A percentile compares a stretch with the other conserved stretches of the same genome.
phyloP scores from a whole-genome alignment of 1,140 invertebrate species.

The Andricus grossulariae region DNA sequence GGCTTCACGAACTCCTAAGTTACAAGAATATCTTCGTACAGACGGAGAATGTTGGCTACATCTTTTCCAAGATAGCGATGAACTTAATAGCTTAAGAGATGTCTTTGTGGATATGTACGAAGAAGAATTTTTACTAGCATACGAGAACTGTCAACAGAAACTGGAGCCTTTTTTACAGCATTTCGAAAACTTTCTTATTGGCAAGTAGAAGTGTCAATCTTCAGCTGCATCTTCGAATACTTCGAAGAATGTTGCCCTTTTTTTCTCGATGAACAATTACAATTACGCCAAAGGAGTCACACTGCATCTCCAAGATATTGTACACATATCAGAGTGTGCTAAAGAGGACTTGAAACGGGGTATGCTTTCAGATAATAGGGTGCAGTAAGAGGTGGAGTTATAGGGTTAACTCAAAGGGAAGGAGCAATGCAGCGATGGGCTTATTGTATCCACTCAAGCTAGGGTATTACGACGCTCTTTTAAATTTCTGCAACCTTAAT shows the following conservation, averaged over 20 bases:
- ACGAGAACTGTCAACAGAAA: neutral
- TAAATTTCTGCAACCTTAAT: too few species aligned
- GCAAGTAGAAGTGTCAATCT: neutral
- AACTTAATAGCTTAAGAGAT: constrained; percentile 1
- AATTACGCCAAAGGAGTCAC: neutral
- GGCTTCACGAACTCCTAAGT: constrained; percentile 41
- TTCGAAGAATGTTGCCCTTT: neutral
- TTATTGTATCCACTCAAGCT: too few species aligned
- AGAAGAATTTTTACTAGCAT: neutral
- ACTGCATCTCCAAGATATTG: constrained; percentile 16
- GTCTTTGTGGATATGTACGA: constrained; percentile 20
- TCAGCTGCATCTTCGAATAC: neutral
- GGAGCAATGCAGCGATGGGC: too few species aligned
- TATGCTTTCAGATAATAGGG: too few species aligned
- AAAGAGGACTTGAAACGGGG: too few species aligned
- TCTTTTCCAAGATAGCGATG: neutral
- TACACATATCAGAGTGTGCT: neutral
- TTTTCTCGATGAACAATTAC: constrained; percentile 30
- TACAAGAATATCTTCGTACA: constrained; percentile 44
- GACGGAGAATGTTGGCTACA: neutral
- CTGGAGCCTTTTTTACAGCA: neutral
- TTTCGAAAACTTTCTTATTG: neutral
- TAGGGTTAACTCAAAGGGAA: too few species aligned
- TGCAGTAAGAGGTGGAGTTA: too few species aligned
- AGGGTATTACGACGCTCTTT: too few species aligned